Evolutionary conservation across 2,113 vertebrate species (phyloP), one percentile per base, ranked within the genome.

Genomic region (Poeciliopsis prolifica): DNA sequence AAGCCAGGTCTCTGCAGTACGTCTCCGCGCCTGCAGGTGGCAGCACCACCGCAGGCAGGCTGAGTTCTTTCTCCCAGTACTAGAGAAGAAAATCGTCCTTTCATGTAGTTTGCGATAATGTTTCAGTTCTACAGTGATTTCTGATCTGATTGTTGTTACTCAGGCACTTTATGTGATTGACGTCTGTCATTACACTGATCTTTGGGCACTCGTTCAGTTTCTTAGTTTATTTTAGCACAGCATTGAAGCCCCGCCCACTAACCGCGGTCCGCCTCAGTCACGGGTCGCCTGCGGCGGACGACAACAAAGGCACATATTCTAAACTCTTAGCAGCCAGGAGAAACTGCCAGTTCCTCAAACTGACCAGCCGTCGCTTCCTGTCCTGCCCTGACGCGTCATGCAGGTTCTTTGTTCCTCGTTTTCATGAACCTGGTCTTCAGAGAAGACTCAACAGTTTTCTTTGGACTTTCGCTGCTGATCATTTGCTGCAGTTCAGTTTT

Each of bases 111-210:
- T 83, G 85, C 40, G 13, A 13, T 54, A 4, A 61, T 60, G 67
- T 65, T 72, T 33, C 35, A 75, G 37, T 65, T 72, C 37, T 77
- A 10, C 72, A 12, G 61, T 80, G 76, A 87, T 81, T 72, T 42
- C 26, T 82, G 73, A 74, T 70, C 1, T 89, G 88, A 92, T 84
- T 89, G 90, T 93, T 78, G 76, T 92, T 92, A 91, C 91, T 89
- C 86, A 75, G 86, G 94, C 94, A 94, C 92, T 95, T 95, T 94
- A 94, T 61, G 67, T 87, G 76, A 90, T 92, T 82, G 84, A 88
- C 75, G 33, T 86, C 77, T 77, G 78, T 89, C 77, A 65, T 82
- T 80, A 71, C 79, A 65, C 30, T 33, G 37, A 80, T 65, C 75
- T 82, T 89, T 83, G 82, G 91, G 85, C 66, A 80, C 83, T 82